Base-by-base conservation (phyloP, 1,140 invertebrate species). In the Aphelenchoides avenae region DNA sequence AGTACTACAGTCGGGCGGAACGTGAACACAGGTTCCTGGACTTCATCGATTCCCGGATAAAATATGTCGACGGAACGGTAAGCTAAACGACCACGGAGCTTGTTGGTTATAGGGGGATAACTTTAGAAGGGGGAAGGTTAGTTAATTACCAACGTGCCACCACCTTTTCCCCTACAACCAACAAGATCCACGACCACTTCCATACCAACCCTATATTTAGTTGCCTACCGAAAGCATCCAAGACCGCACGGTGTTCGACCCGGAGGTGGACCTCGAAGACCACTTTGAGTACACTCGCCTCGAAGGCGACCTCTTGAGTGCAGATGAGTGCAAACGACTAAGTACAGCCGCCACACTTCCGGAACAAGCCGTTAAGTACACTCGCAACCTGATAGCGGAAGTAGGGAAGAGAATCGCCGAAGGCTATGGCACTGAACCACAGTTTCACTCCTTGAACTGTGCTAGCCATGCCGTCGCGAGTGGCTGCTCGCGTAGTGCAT, bases 41-140 rank as follows among this genome's bases (percentile, higher is more conserved):
- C 15, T 71, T 73, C 50, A 51, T 71, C 13, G 57, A 73, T 42
- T 40, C 52, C 26, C 11, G 68, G 5, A 61, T 70, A 27, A 26
- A 40, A 11, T 61, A 55, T 27, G 51, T 29, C 24, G 47, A 69
- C 33, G 46, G 55, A 15, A 46, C 53, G 44, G 68, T 65, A 37
- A 33, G 39, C 22, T 40, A 6, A 40, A 3, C 39, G 39, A 40
- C 39, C 6, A 22, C 3, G 22, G 39, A 6, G 26, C 39, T 40
- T 40, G 6, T 20, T 20, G 22, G 39, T 40, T 40, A 26, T 40
- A 20, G 3, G 26, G 39, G 24, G 7, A 27, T 47, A 37, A 27
- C n/a, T n/a, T n/a, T n/a, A n/a, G n/a, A n/a, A n/a, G n/a, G n/a
- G n/a, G n/a, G n/a, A n/a, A n/a, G n/a, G n/a, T n/a, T n/a, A n/a